Conservation (phyloP, 2,888 invertebrate genomes). For the Gryllus longicercus region DNA sequence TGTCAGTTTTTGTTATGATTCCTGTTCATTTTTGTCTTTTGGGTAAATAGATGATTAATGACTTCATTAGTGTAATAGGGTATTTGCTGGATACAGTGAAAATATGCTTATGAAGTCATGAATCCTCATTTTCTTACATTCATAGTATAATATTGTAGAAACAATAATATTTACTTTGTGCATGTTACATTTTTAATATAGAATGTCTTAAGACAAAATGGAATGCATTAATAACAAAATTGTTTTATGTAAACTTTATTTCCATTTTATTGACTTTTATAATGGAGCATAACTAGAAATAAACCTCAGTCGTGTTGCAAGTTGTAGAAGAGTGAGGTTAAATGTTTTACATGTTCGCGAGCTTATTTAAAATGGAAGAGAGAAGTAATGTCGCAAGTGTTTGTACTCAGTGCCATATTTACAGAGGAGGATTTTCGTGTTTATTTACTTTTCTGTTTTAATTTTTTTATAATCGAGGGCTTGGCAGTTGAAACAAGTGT, state of each 20-base stretch:
- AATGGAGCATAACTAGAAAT: conserved; percentile 25
- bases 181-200: conserved; percentile 31
- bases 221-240: conserved; percentile 23
- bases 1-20: conserved; percentile 32
- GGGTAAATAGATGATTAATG: not conserved
- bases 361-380: conserved; percentile 38
- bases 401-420: conserved; percentile 40
- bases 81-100: too few relatives aligned
- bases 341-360: conserved; percentile 38
- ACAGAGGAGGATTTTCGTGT: conserved; percentile 32
- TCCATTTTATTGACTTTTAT: conserved; percentile 19
- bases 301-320: conserved; percentile 17
- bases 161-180: conserved; percentile 23
- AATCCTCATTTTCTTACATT: too few relatives aligned
- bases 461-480: conserved; percentile 37
- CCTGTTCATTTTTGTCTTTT: conserved; percentile 23
- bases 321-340: conserved; percentile 19
- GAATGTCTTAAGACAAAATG: conserved; percentile 23
- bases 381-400: conserved; percentile 36
- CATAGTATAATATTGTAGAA: too few relatives aligned
- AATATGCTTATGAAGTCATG: too few relatives aligned
- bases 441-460: conserved; percentile 31
- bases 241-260: conserved; percentile 26
- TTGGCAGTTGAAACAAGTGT: conserved; percentile 40
- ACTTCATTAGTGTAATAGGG: too few relatives aligned